Base-by-base conservation (phyloP, 2,888 invertebrate species). In the Epinotia bilunana region DNA sequence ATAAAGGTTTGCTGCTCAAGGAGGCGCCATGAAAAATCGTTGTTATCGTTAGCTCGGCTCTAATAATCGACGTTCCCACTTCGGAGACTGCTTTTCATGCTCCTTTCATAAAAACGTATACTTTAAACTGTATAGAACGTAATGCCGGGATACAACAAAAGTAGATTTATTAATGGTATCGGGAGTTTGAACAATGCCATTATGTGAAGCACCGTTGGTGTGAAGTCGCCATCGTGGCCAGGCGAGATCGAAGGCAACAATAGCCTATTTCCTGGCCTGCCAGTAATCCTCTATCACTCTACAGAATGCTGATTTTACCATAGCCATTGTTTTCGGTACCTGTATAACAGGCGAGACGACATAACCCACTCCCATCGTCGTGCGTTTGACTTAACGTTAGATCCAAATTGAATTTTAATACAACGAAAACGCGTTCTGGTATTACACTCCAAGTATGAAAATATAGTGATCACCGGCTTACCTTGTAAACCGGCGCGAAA, bases 1-100 rank as follows among this genome's bases (percentile, higher is more conserved):
- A 84, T 85, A 82, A 81, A 84, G 84, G 83, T 84, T 86, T 87
- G 83, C 82, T 86, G 83, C 84, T 83, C 78, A 81, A 79, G 79
- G 77, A 77, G 75, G 81, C 81, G 78, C 81, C 83, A 87, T 90
- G 90, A 90, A 90, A 90, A 90, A 91, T 91, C 87, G 80, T 71
- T 87, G 89, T 90, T 90, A 88, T 90, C 89, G 80, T 78, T 77
- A 76, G 43, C 74, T 73, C 74, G 79, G 74, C 78, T 78, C 77
- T 67, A 71, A 77, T 79, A 80, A 80, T 79, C 78, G 77, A 76
- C 74, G 71, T 71, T 64, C 18, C 18, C 43, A n/a, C 33, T 23
- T 39, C 67, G 18, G 53, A 46, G 63, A 49, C 61, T 49, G 65
- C 73, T 68, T 74, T 71, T 72, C 74, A 70, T 39, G 65, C 53